phyloP scores from a whole-genome alignment of 2,113 vertebrate species.

The Colinus virginianus region DNA sequence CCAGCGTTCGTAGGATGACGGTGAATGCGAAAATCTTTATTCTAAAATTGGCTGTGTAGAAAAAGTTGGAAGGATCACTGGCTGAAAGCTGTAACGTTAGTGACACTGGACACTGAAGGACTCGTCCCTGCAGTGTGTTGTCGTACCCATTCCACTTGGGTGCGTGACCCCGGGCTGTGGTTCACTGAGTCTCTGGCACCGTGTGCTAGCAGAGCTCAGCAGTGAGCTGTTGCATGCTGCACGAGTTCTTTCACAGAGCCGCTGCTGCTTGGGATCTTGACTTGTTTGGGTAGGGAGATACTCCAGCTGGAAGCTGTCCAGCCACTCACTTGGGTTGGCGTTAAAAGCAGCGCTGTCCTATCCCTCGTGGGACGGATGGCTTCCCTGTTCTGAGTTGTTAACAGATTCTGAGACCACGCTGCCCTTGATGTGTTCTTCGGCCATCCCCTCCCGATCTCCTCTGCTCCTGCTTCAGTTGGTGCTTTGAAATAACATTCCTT shows the following conservation, averaged over 20 bases:
- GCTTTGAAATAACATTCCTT: neutral
- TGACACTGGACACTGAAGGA: neutral
- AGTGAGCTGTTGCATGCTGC: fast-evolving
- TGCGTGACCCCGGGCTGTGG: neutral
- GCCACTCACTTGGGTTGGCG: neutral
- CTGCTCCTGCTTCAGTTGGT: neutral
- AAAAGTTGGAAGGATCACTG: neutral
- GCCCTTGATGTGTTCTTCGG: neutral
- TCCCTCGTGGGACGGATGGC: neutral
- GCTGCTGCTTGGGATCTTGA: neutral
- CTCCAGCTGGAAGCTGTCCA: neutral
- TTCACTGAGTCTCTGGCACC: neutral
- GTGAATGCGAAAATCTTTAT: neutral
- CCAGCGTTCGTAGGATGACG: neutral
- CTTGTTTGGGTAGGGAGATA: neutral
- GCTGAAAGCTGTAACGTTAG: neutral
- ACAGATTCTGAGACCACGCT: neutral
- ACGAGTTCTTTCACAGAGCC: neutral
- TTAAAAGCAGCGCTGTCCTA: neutral
- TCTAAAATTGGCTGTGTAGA: neutral
- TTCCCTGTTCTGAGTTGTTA: neutral
- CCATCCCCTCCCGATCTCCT: neutral
- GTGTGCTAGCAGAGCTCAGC: neutral
- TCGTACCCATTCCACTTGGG: neutral
- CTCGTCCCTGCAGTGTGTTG: neutral